phyloP scores from a whole-genome alignment of 2,888 invertebrate genomes.

The Abrostola triplasia region DNA sequence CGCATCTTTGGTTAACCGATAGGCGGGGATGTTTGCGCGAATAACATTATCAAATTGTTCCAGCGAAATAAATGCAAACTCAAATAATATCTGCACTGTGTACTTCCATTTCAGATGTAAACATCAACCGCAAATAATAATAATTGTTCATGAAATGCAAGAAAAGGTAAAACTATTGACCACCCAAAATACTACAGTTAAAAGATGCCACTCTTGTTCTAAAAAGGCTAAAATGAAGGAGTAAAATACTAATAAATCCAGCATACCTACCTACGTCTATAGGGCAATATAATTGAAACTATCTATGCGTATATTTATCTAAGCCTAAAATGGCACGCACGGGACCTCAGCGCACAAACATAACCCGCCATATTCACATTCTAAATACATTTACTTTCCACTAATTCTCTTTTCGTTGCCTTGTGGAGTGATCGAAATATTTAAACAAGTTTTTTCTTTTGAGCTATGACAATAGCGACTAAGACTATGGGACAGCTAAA shows the following conservation, averaged over 20 bases:
- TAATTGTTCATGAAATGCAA: constrained; percentile 21
- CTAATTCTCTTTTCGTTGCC: constrained; percentile 44
- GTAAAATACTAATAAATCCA: constrained; percentile 33
- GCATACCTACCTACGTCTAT: constrained; percentile 42
- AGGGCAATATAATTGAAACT: constrained; percentile 73
- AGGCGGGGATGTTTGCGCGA: constrained; percentile 70
- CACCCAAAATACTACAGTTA: constrained; percentile 10
- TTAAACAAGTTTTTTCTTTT: constrained; percentile 12
- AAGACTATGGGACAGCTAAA: constrained; percentile 34
- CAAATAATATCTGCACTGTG: constrained; percentile 15
- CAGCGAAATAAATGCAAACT: constrained; percentile 40
- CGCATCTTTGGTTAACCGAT: constrained; percentile 73
- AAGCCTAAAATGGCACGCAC: constrained; percentile 81
- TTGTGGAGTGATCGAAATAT: constrained; percentile 54
- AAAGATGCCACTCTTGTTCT: constrained; percentile 40
- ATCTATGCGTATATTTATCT: constrained; percentile 78
- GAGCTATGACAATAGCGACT: constrained; percentile 38
- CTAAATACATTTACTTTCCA: constrained; percentile 49
- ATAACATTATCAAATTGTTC: constrained; percentile 14
- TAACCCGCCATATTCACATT: constrained; percentile 63
- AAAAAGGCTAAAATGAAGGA: constrained; percentile 23
- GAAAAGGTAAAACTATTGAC: constrained; percentile 11
- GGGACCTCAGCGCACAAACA: constrained; percentile 69
- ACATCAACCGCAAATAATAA: constrained; percentile 26
- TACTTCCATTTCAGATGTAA: constrained; percentile 13